Evolutionary conservation across 2,113 vertebrate genomes (phyloP), one percentile per base, ranked within the genome.

Genomic region (Brienomyrus brachyistius): DNA sequence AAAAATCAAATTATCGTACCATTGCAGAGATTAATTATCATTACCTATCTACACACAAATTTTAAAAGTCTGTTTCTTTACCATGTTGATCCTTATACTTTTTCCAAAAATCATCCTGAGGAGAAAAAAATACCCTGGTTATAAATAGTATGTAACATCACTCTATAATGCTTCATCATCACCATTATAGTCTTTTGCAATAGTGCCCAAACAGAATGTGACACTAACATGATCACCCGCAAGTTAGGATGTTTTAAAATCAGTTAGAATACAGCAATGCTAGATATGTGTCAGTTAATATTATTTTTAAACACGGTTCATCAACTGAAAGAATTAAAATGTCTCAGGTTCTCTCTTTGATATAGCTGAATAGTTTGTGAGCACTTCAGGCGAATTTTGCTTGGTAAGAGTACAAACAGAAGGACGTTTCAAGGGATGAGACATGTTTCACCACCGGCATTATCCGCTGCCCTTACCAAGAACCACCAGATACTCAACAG

Each of bases 71-170:
- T 48, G 4, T 45, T 31, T 94, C 23, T 62, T n/a, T 94, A 95
- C 95, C 93, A 0, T 94, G 91, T 90, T 83, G 93, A 48, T 47
- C 70, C 48, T 2, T 4, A 50, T 95, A 96, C 0, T 0, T 0
- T 0, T 4, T 0, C 96, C 95, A 96, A 89, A 94, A 96, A 0
- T 0, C 0, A 0, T 90, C 10, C 96, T 96, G 62, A 89, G 86
- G 90, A 21, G 87, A 47, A 54, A 21, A 54, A 90, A 83, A 66
- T 51, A 83, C 51, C 17, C 51, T 89, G 7, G 31, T 43, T 21
- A 19, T 83, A 66, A 90, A 87, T 50, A 51, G 21, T 21, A 52
- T 4, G 45, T n/a, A 59, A 10, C 31, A 74, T 74, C 52, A n/a
- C 77, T 47, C 21, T 54, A 11, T 19, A 15, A 40, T 77, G 31